Base-by-base conservation (phyloP, 53 echinoderm and acorn worm species). In the Astropecten irregularis region DNA sequence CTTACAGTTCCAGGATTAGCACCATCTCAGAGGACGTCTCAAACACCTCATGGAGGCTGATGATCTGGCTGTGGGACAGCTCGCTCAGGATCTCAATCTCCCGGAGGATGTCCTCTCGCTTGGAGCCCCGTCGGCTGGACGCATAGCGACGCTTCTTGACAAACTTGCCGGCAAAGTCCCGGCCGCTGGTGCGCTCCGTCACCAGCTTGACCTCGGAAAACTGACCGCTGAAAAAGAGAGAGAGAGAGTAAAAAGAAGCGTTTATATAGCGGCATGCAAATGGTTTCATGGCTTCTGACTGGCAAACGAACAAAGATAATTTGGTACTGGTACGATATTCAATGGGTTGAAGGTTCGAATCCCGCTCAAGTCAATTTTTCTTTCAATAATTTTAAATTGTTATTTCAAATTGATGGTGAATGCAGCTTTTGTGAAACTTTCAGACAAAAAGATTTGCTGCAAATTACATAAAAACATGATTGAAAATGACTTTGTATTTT, bases 1-100 rank as follows among this genome's bases (percentile, higher is more conserved):
- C 96, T 96, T 85, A 96, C 96, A 96, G 46, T 76, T 96, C 96
- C 35, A 96, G 67, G 46, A 96, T 91, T 19, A 96, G 92, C 32
- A 93, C 85, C 37, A 96, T 89, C 77, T 96, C 96, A 30, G 87
- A 85, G 36, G 77, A 71, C n/a, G 88, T 86, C 76, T 96, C 97
- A 77, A 88, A 96, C 47, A 94, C 97, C 63, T 94, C 94, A 13
- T 96, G 85, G 13, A 96, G 90, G 2, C 89, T 85, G 83, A 96
- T 96, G 56, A 96, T 85, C 67, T 96, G 91, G 13, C 73, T 59
- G 82, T 96, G 97, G 13, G 83, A 68, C 61, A 96, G 84, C 66
- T 93, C 89, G 54, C 71, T 84, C 19, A 96, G 84, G 74, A 96
- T 96, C 66, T 65, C 87, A n/a, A 96, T 76, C 85, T 96, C 96